Evolutionary conservation across 2,797 vertebrate genomes (phyloP).

Genomic region (Vipera latastei): DNA sequence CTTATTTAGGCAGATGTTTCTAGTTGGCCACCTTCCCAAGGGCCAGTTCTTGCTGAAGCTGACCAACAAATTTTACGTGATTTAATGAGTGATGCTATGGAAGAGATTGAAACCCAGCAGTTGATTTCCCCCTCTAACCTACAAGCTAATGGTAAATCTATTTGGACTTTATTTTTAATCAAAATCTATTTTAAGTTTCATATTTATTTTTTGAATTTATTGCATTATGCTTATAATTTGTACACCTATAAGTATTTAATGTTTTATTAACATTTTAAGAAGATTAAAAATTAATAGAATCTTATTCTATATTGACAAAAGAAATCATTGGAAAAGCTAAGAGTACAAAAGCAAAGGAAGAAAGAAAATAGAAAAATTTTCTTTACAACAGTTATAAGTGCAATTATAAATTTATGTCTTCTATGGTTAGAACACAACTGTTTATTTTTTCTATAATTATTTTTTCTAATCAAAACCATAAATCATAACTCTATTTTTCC

Average conservation of each 20-base stretch:
- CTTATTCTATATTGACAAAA: not conserved
- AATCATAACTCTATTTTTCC: not conserved
- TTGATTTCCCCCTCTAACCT: slow-evolving; percentile 48
- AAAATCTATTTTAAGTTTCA: not conserved
- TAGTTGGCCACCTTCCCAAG: slow-evolving; percentile 73
- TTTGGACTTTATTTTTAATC: not conserved
- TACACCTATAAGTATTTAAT: not conserved
- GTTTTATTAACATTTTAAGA: not conserved
- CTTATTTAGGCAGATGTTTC: slow-evolving; percentile 76
- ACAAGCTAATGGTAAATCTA: slow-evolving; percentile 81
- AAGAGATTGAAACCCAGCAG: slow-evolving; percentile 85
- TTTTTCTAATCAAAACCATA: not conserved
- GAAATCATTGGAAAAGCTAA: not conserved
- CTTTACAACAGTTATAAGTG: not conserved
- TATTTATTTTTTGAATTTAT: not conserved
- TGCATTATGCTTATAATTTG: not conserved
- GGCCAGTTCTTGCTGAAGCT: slow-evolving; percentile 84
- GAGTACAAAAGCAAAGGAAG: not conserved
- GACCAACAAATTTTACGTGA: slow-evolving; percentile 93
- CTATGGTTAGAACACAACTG: not conserved
- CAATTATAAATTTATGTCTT: not conserved
- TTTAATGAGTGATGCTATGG: slow-evolving; percentile 98
- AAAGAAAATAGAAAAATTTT: not conserved
- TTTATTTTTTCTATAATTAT: not conserved
- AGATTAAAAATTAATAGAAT: not conserved